These are phyloP conservation scores for Pentamera pediparva DNA, from an alignment of 53 echinoderm and acorn worm species.

Conservation along the genomic window DNA sequence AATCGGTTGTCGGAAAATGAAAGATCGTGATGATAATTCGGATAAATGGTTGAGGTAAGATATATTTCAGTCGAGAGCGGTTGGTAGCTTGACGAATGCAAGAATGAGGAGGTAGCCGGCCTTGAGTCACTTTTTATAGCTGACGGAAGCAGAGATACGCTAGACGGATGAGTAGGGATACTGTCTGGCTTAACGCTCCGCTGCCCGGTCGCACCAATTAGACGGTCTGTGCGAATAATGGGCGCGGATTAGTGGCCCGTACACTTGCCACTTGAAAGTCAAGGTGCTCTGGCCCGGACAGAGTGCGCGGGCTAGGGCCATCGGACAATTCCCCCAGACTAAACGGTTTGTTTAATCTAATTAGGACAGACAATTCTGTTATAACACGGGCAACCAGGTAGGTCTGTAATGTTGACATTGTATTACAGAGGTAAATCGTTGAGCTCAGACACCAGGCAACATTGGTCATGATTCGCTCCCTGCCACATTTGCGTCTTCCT, in stretches of 20 bases:
- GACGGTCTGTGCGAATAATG: conserved; percentile 15
- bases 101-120: background rate
- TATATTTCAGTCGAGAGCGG: background rate
- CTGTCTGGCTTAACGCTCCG: background rate
- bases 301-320: no score
- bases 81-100: background rate
- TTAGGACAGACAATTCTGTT: background rate
- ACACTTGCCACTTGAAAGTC: background rate
- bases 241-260: background rate
- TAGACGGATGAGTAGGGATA: background rate
- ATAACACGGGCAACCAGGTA: no score
- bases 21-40: no score
- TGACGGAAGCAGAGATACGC: background rate
- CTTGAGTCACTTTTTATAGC: background rate
- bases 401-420: no score
- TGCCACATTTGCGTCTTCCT: no score
- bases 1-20: no score
- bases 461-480: no score
- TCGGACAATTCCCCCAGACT: no score
- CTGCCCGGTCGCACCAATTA: conserved; percentile 17
- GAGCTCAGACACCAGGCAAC: no score
- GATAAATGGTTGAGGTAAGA: no score
- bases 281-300: no score
- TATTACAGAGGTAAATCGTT: no score
- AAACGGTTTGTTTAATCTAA: conserved; percentile 1